These are phyloP conservation scores for Cranoglanis bouderius DNA, from an alignment of 2,113 vertebrate genomes.

Conservation along the genomic window DNA sequence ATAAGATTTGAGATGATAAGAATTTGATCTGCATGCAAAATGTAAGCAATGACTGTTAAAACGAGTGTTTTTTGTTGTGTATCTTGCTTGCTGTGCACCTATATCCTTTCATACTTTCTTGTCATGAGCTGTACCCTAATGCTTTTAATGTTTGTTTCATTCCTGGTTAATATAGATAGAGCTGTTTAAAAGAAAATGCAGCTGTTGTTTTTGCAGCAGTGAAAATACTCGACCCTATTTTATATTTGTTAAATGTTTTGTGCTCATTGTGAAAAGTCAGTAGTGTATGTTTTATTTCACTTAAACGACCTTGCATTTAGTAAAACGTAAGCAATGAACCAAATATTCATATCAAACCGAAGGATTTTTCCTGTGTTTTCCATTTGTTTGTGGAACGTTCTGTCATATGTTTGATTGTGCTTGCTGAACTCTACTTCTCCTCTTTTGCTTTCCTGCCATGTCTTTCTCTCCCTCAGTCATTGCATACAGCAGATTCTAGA, in stretches of 20 bases:
- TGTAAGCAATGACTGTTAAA: conserved; percentile 36
- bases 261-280: not conserved
- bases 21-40: not conserved
- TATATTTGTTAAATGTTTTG: not conserved
- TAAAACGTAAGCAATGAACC: not conserved
- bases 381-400: conserved; percentile 30
- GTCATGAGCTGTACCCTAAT: conserved; percentile 33
- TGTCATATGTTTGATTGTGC: conserved; percentile 47
- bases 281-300: not conserved
- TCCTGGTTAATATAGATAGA: not conserved
- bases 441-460: conserved; percentile 57
- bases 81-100: conserved; percentile 31
- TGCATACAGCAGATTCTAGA: conserved; percentile 99
- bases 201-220: not conserved
- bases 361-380: conserved; percentile 18
- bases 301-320: not conserved
- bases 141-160: not conserved
- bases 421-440: conserved; percentile 50
- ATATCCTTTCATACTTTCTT: conserved; percentile 31
- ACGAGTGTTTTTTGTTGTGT: not conserved
- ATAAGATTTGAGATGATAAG: not conserved
- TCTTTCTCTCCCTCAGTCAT: conserved; percentile 84
- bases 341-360: not conserved
- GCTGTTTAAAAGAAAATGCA: not conserved
- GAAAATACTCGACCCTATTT: not conserved